phyloP scores from a whole-genome alignment of 2,797 vertebrate species.

The Leptatherina wallacei region DNA sequence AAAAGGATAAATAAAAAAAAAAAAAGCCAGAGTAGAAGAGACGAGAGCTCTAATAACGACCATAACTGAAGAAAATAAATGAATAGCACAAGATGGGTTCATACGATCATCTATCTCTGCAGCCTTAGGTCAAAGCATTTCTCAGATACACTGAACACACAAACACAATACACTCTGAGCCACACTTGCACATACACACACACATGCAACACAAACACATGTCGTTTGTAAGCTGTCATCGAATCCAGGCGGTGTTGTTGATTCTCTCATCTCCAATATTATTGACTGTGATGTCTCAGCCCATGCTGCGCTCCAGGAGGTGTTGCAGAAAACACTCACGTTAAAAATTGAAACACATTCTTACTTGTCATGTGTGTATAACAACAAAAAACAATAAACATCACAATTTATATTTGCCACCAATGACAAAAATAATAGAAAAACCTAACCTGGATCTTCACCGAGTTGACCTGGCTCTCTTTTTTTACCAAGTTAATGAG shows the following conservation, averaged over 20 bases:
- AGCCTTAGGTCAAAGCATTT: constrained; percentile 51
- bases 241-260: constrained; percentile 34
- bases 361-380: not conserved
- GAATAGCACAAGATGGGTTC: constrained; percentile 40
- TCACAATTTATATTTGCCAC: constrained; percentile 1
- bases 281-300: constrained; percentile 49
- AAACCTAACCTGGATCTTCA: not conserved
- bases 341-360: constrained; percentile 20
- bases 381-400: not conserved
- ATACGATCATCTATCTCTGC: constrained; percentile 54
- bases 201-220: constrained; percentile 22
- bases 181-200: not conserved
- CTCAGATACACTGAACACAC: constrained; percentile 39
- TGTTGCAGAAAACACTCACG: constrained; percentile 23
- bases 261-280: constrained; percentile 51
- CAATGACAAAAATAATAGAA: not conserved
- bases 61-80: not conserved
- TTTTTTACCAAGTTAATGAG: too few species aligned
- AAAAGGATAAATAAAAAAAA: not conserved
- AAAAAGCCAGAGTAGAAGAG: not conserved
- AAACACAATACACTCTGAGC: constrained; percentile 9
- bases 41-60: constrained; percentile 12
- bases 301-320: constrained; percentile 40
- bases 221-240: constrained; percentile 58
- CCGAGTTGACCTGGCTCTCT: too few species aligned